Base-by-base conservation (phyloP, 1,140 invertebrate species). In the Trichonephila inaurata region DNA sequence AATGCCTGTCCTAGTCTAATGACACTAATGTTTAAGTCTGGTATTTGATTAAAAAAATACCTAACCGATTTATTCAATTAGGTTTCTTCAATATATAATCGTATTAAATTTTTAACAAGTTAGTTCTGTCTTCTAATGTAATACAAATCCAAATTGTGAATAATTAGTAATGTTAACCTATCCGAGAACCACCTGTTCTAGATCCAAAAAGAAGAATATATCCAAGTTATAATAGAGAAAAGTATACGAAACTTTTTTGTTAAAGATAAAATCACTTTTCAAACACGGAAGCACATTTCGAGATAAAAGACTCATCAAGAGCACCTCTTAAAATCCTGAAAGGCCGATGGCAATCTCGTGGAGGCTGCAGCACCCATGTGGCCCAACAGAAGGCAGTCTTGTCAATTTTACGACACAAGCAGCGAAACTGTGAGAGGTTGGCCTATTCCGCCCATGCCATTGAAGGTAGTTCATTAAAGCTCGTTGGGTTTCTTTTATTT, bases 391-490 rank as follows among this genome's bases (percentile, higher is more conserved):
- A 88, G 51, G 85, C 85, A 28, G 51, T 61, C 58, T 62, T 60
- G 86, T 88, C 62, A 40, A 62, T 58, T 88, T 88, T 64, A 88
- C 24, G 51, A 88, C 86, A 33, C 83, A 24, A 85, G 40, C 77
- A 83, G 66, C 24, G 66, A 77, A 77, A 28, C 33, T 77, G 72
- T 77, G 72, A 85, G 83, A 60, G 81, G 77, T n/a, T 4, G 77
- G 44, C 21, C 90, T 77, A n/a, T 33, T 66, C 77, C 90, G 90
- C 90, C 90, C 90, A 40, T 85, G 5, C 62, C 24, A 28, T 51
- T 66, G 69, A n/a, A 62, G 18, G 60, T 92, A 44, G 62, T 19
- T 40, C 91, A 87, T 92, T 92, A 87, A 92, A 51, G 83, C 82
- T 24, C 33, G 24, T 8, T 86, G 28, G 81, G 51, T 72, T 58